Conservation (phyloP, 2,888 invertebrate species). For the Diadromus collaris region DNA sequence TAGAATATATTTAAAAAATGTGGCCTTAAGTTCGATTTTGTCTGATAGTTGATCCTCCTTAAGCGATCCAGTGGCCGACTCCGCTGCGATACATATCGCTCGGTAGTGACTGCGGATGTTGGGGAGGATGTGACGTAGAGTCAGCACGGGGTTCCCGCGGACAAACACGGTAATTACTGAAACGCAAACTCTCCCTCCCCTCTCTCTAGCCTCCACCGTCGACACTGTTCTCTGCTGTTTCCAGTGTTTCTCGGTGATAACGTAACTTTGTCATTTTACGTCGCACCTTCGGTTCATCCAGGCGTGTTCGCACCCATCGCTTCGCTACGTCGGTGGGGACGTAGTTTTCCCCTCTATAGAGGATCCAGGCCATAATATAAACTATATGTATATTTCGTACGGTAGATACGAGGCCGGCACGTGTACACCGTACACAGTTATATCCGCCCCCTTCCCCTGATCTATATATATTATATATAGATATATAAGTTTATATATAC, state of each 20-base stretch:
- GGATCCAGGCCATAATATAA: slow-evolving; percentile 29
- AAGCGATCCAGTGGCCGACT: background rate
- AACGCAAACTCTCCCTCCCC: slow-evolving; percentile 12
- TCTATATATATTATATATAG: background rate
- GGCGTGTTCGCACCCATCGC: slow-evolving; percentile 33
- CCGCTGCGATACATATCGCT: background rate
- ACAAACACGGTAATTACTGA: slow-evolving; percentile 43
- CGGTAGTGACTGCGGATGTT: slow-evolving; percentile 7
- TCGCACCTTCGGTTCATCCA: slow-evolving; percentile 49
- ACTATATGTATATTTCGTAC: slow-evolving; percentile 18
- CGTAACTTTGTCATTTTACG: slow-evolving; percentile 49
- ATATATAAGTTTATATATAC: too few relatives aligned
- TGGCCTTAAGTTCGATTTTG: too few relatives aligned
- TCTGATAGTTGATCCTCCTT: too few relatives aligned
- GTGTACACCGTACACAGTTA: slow-evolving; percentile 20
- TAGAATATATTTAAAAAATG: too few relatives aligned
- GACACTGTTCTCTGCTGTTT: background rate
- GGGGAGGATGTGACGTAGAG: background rate
- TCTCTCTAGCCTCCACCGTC: background rate
- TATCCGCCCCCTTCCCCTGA: background rate
- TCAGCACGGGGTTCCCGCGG: background rate
- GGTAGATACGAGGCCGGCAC: slow-evolving; percentile 15
- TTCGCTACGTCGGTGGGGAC: slow-evolving; percentile 19
- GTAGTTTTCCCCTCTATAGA: slow-evolving; percentile 28
- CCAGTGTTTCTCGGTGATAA: slow-evolving; percentile 11